These are phyloP conservation scores for Steinernema feltiae DNA, from an alignment of 1,140 invertebrate genomes.

Conservation along the genomic window DNA sequence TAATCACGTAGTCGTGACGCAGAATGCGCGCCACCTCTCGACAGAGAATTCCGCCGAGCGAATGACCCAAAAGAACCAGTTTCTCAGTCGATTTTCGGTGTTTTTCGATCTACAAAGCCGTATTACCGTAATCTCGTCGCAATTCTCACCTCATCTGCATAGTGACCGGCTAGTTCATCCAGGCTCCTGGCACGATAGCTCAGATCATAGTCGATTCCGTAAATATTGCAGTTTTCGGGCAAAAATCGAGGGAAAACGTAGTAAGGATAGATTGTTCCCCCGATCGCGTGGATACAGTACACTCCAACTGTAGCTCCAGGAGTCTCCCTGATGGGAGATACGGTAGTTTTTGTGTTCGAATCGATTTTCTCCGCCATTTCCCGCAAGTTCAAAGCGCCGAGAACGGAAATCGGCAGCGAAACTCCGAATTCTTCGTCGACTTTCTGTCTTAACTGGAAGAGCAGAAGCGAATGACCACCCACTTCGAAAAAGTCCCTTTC, in stretches of 20 bases:
- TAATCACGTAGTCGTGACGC: conserved; percentile 30
- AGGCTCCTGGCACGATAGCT: conserved; percentile 24
- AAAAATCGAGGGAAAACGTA: conserved; percentile 37
- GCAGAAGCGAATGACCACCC: conserved; percentile 40
- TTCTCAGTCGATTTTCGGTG: neutral
- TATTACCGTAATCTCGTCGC: conserved; percentile 20
- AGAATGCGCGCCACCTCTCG: conserved; percentile 38
- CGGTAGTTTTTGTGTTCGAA: neutral
- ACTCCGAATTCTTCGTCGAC: conserved; percentile 39
- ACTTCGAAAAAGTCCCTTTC: conserved; percentile 33
- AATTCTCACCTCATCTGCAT: conserved; percentile 38
- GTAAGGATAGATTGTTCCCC: conserved; percentile 45
- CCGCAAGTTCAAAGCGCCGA: conserved; percentile 20
- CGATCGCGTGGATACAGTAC: conserved; percentile 46
- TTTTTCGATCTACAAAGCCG: neutral
- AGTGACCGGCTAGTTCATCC: conserved; percentile 41
- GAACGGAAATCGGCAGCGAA: conserved; percentile 18
- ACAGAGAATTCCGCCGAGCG: conserved; percentile 41
- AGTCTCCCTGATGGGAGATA: conserved; percentile 25
- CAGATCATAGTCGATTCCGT: conserved; percentile 41
- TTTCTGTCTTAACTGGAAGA: conserved; percentile 24
- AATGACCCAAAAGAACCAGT: conserved; percentile 43
- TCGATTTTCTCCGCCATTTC: conserved; percentile 21
- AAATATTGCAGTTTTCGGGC: conserved; percentile 35
- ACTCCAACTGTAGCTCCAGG: conserved; percentile 30